These are phyloP conservation scores for Myzus persicae DNA, from an alignment of 1,140 invertebrate species.

Conservation along the genomic window DNA sequence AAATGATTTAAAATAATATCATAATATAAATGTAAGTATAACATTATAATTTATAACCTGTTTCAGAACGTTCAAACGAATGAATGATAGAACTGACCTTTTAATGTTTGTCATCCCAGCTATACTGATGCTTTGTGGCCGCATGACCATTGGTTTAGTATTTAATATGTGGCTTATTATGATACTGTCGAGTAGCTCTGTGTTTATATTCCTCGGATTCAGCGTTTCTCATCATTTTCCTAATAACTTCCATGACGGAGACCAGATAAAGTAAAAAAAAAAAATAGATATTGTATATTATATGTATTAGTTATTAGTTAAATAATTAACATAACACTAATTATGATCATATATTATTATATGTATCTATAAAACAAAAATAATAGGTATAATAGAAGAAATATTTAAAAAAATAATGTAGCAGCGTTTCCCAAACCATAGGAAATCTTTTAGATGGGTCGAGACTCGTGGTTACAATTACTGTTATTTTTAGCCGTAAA, in stretches of 20 bases:
- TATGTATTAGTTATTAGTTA: neutral
- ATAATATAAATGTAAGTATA: neutral
- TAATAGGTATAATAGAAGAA: too few relatives aligned
- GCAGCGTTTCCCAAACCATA: too few relatives aligned
- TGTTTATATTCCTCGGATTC: constrained; percentile 73
- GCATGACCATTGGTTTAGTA: constrained; percentile 1
- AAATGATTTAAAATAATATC: neutral
- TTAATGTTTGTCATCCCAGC: constrained; percentile 68
- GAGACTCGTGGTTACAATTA: too few relatives aligned
- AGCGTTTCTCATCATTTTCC: constrained; percentile 86
- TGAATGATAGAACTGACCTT: constrained; percentile 64
- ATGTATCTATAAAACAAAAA: too few relatives aligned
- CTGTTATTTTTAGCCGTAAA: too few relatives aligned
- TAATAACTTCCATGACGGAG: constrained; percentile 83
- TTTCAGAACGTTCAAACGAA: constrained; percentile 38
- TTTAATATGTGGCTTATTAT: constrained; percentile 70
- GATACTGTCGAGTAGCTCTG: constrained; percentile 69
- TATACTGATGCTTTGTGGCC: constrained; percentile 66
- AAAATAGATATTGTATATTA: neutral
- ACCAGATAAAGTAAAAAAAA: constrained; percentile 69
- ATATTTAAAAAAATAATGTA: too few relatives aligned
- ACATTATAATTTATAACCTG: neutral
- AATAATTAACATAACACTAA: neutral
- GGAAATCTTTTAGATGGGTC: too few relatives aligned
- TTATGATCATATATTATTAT: too few relatives aligned